Conservation (phyloP, 2,888 invertebrate genomes). For the Yponomeuta cagnagella region DNA sequence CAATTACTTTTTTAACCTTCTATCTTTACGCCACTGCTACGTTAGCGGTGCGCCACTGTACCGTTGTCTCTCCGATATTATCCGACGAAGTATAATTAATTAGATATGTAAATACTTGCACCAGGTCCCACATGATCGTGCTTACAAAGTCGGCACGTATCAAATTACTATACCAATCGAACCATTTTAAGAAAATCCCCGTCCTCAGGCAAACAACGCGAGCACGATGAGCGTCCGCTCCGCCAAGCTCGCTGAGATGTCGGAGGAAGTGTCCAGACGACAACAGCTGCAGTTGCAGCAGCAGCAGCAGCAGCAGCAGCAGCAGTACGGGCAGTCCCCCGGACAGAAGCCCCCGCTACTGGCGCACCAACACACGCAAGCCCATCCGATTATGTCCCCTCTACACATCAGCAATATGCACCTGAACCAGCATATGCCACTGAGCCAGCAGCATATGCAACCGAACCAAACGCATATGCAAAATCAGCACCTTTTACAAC, state of each 20-base stretch:
- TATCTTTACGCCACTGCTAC: too few species aligned
- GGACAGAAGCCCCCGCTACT: conserved; percentile 17
- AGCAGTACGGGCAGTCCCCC: conserved; percentile 22
- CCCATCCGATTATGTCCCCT: conserved; percentile 15
- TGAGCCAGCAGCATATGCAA: conserved; percentile 18
- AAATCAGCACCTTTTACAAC: conserved; percentile 18
- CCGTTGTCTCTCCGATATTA: too few species aligned
- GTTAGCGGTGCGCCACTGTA: too few species aligned
- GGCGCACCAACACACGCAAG: conserved; percentile 26
- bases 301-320: conserved; percentile 33
- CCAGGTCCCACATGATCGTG: too few species aligned
- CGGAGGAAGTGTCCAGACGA: conserved; percentile 83
- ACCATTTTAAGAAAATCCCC: not conserved
- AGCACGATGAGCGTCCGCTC: conserved; percentile 52
- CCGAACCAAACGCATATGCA: conserved; percentile 17
- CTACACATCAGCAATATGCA: not conserved
- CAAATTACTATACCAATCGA: too few species aligned
- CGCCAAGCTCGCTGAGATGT: conserved; percentile 86
- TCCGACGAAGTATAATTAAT: too few species aligned
- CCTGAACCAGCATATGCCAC: conserved; percentile 15
- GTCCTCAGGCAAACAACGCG: conserved; percentile 32
- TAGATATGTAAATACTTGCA: too few species aligned
- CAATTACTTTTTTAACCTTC: too few species aligned
- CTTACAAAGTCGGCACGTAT: not conserved
- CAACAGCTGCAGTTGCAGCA: conserved; percentile 50